These are phyloP conservation scores for Rhynchotus rufescens DNA, from an alignment of 2,797 vertebrate species.

Conservation along the genomic window DNA sequence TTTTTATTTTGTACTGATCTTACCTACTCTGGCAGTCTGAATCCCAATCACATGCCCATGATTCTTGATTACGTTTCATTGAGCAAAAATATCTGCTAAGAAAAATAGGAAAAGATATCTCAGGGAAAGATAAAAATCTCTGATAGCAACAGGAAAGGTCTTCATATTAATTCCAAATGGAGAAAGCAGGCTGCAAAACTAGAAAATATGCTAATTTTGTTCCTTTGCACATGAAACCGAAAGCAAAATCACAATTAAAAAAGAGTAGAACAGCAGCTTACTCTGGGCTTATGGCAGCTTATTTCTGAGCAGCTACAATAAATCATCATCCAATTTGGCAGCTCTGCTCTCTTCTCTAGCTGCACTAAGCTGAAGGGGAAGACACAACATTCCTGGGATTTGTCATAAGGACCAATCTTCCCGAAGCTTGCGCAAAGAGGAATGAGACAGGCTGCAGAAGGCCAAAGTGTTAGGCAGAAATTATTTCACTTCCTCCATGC, in stretches of 20 bases:
- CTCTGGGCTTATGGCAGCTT: not conserved
- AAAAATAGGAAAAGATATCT: not conserved
- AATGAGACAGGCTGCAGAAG: not conserved
- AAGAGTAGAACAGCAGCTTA: not conserved
- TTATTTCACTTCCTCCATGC: slow-evolving; percentile 40
- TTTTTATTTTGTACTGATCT: not conserved
- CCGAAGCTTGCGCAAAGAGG: not conserved
- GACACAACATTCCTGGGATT: slow-evolving; percentile 53
- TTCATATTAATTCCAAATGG: not conserved
- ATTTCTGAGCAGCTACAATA: slow-evolving; percentile 9
- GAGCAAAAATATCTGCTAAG: not conserved
- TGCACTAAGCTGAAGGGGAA: slow-evolving; percentile 28
- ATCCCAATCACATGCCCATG: not conserved
- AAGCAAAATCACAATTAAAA: slow-evolving; percentile 27
- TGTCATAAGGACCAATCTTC: slow-evolving; percentile 31
- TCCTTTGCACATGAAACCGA: not conserved
- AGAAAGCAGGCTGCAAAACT: not conserved
- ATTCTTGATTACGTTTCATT: not conserved
- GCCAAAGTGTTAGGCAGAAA: slow-evolving; percentile 44
- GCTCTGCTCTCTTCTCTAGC: not conserved
- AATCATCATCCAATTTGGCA: slow-evolving; percentile 30
- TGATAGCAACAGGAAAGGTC: not conserved
- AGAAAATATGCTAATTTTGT: not conserved
- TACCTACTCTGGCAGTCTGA: not conserved
- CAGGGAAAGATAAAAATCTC: not conserved